phyloP scores from a whole-genome alignment of 2,113 vertebrate species.

The Nematolebias whitei region DNA sequence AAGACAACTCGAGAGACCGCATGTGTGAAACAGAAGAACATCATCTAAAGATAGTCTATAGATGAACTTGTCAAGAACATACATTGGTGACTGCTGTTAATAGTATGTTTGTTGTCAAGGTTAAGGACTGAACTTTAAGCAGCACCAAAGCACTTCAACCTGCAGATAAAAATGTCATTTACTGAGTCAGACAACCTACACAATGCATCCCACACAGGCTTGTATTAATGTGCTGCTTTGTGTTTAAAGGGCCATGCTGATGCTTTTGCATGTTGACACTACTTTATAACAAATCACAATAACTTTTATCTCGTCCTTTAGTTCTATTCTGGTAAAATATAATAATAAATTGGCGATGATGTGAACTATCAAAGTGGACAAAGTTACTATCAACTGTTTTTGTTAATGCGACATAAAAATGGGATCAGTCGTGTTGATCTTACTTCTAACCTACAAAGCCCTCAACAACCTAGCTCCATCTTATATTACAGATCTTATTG shows the following conservation, averaged over 20 bases:
- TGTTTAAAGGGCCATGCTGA: slow-evolving; percentile 27
- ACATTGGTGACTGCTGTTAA: slow-evolving; percentile 6
- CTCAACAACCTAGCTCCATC: too few relatives aligned
- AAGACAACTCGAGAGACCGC: slow-evolving; percentile 17
- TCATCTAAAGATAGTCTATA: background rate
- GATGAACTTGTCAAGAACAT: slow-evolving; percentile 13
- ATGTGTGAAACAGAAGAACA: slow-evolving; percentile 10
- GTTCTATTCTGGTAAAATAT: background rate
- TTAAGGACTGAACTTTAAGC: slow-evolving; percentile 40
- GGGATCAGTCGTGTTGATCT: too few relatives aligned
- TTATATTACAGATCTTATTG: too few relatives aligned
- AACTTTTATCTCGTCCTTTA: background rate
- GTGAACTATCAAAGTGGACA: background rate
- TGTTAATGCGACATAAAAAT: background rate
- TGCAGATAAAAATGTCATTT: slow-evolving; percentile 27
- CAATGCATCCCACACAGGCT: slow-evolving; percentile 36
- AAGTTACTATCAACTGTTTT: background rate
- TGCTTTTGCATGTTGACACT: slow-evolving; percentile 23
- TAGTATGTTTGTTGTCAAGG: slow-evolving; percentile 26
- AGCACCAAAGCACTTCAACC: slow-evolving; percentile 32
- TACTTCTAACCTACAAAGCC: too few relatives aligned
- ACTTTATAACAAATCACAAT: slow-evolving; percentile 26
- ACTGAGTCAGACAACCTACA: slow-evolving; percentile 22
- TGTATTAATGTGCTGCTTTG: slow-evolving; percentile 33
- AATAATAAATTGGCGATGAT: background rate